These are phyloP conservation scores for Agonopterix heracliana DNA, from an alignment of 2,888 invertebrate genomes.

Conservation along the genomic window DNA sequence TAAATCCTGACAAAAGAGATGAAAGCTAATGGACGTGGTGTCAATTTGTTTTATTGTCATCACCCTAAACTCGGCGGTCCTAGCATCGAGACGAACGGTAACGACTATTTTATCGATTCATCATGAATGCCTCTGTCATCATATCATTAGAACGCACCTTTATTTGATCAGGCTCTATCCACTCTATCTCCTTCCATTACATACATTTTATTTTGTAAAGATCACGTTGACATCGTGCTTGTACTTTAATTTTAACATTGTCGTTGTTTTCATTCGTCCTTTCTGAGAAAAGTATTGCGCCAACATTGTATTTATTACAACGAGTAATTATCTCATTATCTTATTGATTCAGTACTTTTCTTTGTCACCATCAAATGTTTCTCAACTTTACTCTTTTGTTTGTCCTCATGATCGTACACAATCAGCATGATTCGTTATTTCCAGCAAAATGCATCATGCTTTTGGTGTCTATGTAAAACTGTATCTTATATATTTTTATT, in stretches of 20 bases:
- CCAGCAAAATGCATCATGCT: conserved; percentile 69
- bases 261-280: conserved; percentile 38
- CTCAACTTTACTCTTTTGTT: conserved; percentile 35
- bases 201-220: conserved; percentile 41
- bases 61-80: conserved; percentile 60
- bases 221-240: conserved; percentile 50
- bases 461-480: conserved; percentile 65
- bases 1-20: conserved; percentile 62
- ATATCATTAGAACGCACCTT: conserved; percentile 71
- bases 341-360: conserved; percentile 47
- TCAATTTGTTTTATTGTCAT: conserved; percentile 60
- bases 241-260: conserved; percentile 44
- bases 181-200: conserved; percentile 61
- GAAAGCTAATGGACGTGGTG: conserved; percentile 54
- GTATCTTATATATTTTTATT: conserved; percentile 4
- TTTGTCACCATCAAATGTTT: conserved; percentile 38
- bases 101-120: conserved; percentile 72
- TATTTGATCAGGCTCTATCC: conserved; percentile 51
- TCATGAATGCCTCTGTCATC: conserved; percentile 75
- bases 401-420: conserved; percentile 50
- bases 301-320: conserved; percentile 1
- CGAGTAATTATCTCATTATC: neutral
- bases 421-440: conserved; percentile 64
- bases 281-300: conserved; percentile 53
- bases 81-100: conserved; percentile 72